Evolutionary conservation across 2,888 invertebrate species (phyloP).

Genomic region (Sarcophaga caerulescens): DNA sequence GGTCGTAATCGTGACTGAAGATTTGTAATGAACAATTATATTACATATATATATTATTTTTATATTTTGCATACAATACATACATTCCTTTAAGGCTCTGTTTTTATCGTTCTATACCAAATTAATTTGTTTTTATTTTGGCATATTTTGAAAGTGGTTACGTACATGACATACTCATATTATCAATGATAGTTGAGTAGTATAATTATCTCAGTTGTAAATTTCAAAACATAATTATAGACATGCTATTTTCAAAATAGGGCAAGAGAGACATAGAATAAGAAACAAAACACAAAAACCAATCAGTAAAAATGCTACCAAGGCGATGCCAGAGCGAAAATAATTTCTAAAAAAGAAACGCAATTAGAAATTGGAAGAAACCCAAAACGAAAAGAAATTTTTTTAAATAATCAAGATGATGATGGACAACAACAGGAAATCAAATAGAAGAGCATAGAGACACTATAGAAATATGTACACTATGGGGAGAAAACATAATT

Average conservation of each 20-base stretch:
- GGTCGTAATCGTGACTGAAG: too few species aligned
- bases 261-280: not conserved
- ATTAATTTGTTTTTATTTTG: too few species aligned
- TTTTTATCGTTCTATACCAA: too few species aligned
- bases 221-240: conserved; percentile 10
- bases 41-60: too few species aligned
- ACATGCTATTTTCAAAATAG: conserved; percentile 4
- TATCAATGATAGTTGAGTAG: not conserved
- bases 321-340: too few species aligned
- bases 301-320: too few species aligned
- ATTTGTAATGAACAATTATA: too few species aligned
- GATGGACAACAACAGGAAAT: conserved; percentile 1
- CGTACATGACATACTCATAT: not conserved
- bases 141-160: too few species aligned
- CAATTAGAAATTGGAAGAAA: not conserved
- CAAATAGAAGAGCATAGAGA: not conserved
- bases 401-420: not conserved
- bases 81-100: too few species aligned
- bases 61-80: too few species aligned
- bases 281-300: not conserved
- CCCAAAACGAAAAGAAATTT: not conserved
- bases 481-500: not conserved
- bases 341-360: not conserved
- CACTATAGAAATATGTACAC: too few species aligned
- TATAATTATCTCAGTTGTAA: not conserved